Evolutionary conservation across 2,888 invertebrate species (phyloP), one percentile per base, ranked within the genome.

Genomic region (Cantharis flavilabris): DNA sequence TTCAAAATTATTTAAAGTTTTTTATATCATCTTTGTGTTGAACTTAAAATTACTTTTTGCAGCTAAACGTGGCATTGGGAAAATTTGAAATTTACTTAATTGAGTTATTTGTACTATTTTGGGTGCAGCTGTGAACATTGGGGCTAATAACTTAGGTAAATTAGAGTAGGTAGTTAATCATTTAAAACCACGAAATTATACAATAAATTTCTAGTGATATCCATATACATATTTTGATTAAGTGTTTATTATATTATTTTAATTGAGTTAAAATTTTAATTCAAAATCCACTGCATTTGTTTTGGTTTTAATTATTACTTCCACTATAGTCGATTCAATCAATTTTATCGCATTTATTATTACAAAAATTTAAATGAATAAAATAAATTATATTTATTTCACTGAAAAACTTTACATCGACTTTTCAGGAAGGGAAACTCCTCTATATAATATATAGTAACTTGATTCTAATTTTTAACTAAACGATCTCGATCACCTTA

Each of bases 101-200:
- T 69, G 63, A 26, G 63, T 73, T 69, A 69, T 73, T 28, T 16
- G 62, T 63, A 28, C 69, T 69, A 70, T 73, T 62, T 62, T 62
- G 69, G 73, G 69, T 70, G 69, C 73, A 70, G 73, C 73, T 73
- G 73, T 63, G 26, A 67, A 26, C 65, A 26, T 67, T 67, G 26
- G 20, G 69, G 73, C 73, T 73, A 73, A 73, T 70, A 73, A 73
- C 73, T 73, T 73, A 70, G 73, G 73, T 73, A 73, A 73, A 73
- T 70, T 73, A 73, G 30, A 70, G 26, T 67, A 67, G 28, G 62
- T 73, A 73, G 63, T 70, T 69, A 62, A 64, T 73, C 73, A 73
- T 20, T 23, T 65, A 69, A 73, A 73, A 67, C 69, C 72, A 69
- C 49, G 62, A 73, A 69, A 67, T 65, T 49, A 28, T 5, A 23